These are phyloP conservation scores for Porites lutea DNA, from an alignment of 64 coral and sea anemone species.

Conservation along the genomic window DNA sequence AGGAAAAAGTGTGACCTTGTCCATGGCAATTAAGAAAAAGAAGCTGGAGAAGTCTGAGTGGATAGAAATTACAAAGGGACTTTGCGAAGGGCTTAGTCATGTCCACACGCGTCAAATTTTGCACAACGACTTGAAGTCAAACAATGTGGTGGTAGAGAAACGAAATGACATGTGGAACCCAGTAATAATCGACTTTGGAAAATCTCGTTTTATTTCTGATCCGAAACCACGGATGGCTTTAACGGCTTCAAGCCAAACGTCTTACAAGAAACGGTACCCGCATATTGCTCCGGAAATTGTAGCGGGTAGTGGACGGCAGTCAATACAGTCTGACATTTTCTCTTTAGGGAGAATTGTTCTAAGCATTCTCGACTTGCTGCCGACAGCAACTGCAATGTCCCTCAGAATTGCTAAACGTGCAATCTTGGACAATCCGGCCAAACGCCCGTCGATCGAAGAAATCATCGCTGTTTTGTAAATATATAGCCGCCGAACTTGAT, in stretches of 20 bases:
- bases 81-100: background rate
- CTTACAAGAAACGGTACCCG: slow-evolving; percentile 8
- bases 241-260: background rate
- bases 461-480: background rate
- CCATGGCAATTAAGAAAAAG: background rate
- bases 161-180: slow-evolving; percentile 6
- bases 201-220: slow-evolving; percentile 23
- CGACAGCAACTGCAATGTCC: slow-evolving; percentile 11
- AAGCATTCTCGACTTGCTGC: slow-evolving; percentile 13
- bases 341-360: slow-evolving; percentile 11
- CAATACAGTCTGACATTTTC: slow-evolving; percentile 7
- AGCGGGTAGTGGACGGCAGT: background rate
- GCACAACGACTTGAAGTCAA: slow-evolving; percentile 5
- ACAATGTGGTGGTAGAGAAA: slow-evolving; percentile 39
- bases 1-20: background rate
- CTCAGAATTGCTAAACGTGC: slow-evolving; percentile 1
- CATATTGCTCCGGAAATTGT: slow-evolving; percentile 63
- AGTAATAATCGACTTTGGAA: slow-evolving; percentile 65
- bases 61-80: background rate
- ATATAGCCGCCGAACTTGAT: background rate
- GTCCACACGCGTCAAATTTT: background rate
- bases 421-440: background rate
- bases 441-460: background rate
- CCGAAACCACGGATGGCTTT: background rate
- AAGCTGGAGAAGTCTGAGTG: background rate